Conservation (phyloP, 37 sponge, comb jelly and placozoan genomes). For the Lycopodina hypogea region DNA sequence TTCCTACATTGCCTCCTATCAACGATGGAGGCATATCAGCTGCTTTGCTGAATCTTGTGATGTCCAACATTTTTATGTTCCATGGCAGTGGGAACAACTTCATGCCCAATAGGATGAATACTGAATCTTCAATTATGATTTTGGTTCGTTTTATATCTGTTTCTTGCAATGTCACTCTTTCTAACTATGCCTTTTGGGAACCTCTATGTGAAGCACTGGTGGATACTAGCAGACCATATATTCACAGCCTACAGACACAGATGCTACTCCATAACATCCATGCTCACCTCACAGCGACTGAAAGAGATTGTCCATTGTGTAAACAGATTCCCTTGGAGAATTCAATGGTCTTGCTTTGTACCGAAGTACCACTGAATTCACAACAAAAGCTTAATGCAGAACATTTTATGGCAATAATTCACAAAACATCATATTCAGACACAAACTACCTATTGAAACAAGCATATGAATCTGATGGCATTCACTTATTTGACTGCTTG, state of each 20-base stretch:
- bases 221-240: background rate
- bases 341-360: conserved; percentile 1
- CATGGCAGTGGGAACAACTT: background rate
- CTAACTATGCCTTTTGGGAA: conserved; percentile 14
- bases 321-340: background rate
- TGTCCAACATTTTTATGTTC: too few species aligned
- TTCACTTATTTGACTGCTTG: background rate
- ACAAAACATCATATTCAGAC: background rate
- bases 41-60: background rate
- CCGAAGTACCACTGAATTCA: background rate
- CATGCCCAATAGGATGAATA: background rate
- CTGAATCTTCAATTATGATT: conserved; percentile 13
- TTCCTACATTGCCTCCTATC: background rate
- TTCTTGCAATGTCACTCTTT: background rate
- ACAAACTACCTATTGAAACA: background rate
- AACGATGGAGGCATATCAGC: background rate
- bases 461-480: background rate
- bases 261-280: too few species aligned
- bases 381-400: background rate
- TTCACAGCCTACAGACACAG: conserved; percentile 23
- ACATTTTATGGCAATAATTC: background rate
- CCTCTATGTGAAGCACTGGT: conserved; percentile 11
- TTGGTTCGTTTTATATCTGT: background rate
- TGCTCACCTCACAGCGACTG: conserved; percentile 11
- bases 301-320: conserved; percentile 33